Conservation (phyloP, 2,888 invertebrate species). For the Lutraria lutraria region DNA sequence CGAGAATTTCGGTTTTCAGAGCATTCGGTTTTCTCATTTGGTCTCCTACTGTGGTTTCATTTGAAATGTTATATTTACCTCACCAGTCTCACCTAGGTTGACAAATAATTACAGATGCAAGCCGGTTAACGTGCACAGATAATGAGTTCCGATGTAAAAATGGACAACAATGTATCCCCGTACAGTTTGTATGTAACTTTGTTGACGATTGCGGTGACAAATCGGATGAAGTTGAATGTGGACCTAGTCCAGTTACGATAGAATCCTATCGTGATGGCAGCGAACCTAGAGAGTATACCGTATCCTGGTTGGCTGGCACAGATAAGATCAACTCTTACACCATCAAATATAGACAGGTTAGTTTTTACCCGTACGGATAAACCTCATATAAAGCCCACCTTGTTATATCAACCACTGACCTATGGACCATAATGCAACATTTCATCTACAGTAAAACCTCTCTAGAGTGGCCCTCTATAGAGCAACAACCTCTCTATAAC, state of each 20-base stretch:
- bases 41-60: no score
- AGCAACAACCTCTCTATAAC: no score
- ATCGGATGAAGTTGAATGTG: constrained; percentile 80
- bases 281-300: constrained; percentile 45
- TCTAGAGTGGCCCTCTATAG: no score
- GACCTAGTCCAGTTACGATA: constrained; percentile 57
- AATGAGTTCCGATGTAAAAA: constrained; percentile 81
- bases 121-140: constrained; percentile 57
- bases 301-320: constrained; percentile 53
- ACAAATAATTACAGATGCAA: not conserved
- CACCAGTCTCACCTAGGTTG: no score
- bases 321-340: constrained; percentile 39
- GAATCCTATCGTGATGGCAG: constrained; percentile 56
- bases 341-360: constrained; percentile 61
- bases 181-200: constrained; percentile 73
- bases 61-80: no score
- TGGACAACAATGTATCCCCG: constrained; percentile 76
- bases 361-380: no score
- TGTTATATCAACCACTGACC: not conserved
- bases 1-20: no score
- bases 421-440: no score
- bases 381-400: not conserved
- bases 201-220: constrained; percentile 77
- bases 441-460: no score
- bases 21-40: no score